Evolutionary conservation across 2,888 invertebrate species (phyloP).

Genomic region (Tipula unca): DNA sequence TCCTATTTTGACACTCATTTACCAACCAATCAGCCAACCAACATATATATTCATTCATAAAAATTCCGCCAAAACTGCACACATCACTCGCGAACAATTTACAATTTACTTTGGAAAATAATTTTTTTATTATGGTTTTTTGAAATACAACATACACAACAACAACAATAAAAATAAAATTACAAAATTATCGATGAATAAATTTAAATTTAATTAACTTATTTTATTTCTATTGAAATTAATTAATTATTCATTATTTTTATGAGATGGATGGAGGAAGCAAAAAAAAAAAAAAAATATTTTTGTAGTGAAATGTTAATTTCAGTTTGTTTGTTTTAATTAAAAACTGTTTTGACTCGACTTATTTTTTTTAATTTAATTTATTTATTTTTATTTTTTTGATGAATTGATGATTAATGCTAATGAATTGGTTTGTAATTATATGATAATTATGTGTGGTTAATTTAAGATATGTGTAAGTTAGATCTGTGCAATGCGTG

Average conservation of each 20-base stretch:
- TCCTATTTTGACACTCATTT: background rate
- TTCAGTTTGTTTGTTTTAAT: slow-evolving; percentile 14
- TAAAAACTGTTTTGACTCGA: background rate
- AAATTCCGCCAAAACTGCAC: background rate
- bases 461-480: background rate
- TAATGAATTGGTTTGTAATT: slow-evolving; percentile 14
- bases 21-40: background rate
- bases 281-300: background rate
- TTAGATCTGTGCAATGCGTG: background rate
- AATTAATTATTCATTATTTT: slow-evolving; percentile 14
- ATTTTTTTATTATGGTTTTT: background rate
- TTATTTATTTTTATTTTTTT: too few relatives aligned
- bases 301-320: background rate
- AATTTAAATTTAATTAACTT: slow-evolving; percentile 14
- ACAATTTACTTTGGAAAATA: background rate
- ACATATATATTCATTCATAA: background rate
- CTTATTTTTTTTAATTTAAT: too few relatives aligned
- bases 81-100: background rate
- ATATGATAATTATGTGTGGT: background rate
- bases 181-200: slow-evolving; percentile 14
- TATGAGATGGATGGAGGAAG: slow-evolving; percentile 14
- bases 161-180: background rate
- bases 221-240: background rate
- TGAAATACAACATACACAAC: background rate
- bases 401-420: slow-evolving; percentile 14